Evolutionary conservation across 1,140 invertebrate species (phyloP), one percentile per base, ranked within the genome.

Genomic region (Tenebrio molitor): DNA sequence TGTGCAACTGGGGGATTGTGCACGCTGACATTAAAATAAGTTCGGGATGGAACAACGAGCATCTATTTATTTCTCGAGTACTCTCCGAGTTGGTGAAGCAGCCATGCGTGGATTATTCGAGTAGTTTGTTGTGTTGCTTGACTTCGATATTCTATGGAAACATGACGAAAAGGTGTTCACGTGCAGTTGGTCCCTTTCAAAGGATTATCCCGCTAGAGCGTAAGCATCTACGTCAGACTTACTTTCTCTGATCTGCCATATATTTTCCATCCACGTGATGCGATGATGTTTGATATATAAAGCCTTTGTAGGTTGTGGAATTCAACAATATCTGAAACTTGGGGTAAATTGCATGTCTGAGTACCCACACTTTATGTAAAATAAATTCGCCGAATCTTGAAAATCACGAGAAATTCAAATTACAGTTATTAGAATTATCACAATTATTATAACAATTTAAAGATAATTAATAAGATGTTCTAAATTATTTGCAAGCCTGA

Each of bases 61-160:
- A 14, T 17, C 16, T 36, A 25, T 14, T 25, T 21, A 64, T 64
- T 64, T 34, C 58, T 64, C 58, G 36, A 64, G 58, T 64, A 17
- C 2, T 21, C n/a, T 62, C 8, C 34, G 15, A 66, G 29, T 66
- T 42, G 16, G 14, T 41, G 14, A 15, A 42, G 63, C 63, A 66
- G 41, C 42, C 63, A 42, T 23, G 63, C 63, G 42, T 41, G 23
- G 10, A 7, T 25, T 64, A 64, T 42, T n/a, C 34, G 23, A 41
- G 21, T 44, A 66, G 42, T 66, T n/a, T 29, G 25, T 29, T 12
- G 36, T n/a, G 23, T 44, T 25, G 36, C 19, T 66, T 66, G 33
- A 44, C 64, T 66, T 66, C 64, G 44, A 42, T 66, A 42, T 66
- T 66, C 19, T 23, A 14, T 64, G 42, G 42, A 33, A 34, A 58